Percentiles rank a stretch among this genome's conserved stretches.
Evolutionary conservation across 2,888 invertebrate genomes (phyloP).

Genomic region (Sialis lutaria): DNA sequence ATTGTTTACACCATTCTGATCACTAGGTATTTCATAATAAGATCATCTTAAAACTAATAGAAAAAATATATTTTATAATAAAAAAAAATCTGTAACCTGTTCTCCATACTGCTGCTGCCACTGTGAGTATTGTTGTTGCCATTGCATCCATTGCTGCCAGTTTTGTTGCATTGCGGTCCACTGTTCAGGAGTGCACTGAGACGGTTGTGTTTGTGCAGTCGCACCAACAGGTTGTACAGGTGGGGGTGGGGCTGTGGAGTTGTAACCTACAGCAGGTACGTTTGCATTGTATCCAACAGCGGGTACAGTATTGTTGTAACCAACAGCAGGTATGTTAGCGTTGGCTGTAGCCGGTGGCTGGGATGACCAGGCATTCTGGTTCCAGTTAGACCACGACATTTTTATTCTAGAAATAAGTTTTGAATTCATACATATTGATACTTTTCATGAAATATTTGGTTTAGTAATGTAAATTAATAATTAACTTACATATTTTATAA

Average conservation of each 20-base stretch:
- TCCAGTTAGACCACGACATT: not conserved
- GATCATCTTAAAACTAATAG: not conserved
- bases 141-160: conserved; percentile 58
- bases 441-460: too few species aligned
- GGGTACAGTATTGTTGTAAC: conserved; percentile 9
- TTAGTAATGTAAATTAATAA: too few species aligned
- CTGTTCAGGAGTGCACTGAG: conserved; percentile 42
- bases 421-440: too few species aligned
- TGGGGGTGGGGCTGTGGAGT: conserved; percentile 7
- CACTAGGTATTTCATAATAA: not conserved
- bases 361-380: not conserved
- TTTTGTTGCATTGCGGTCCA: conserved; percentile 53
- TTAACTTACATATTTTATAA: too few species aligned
- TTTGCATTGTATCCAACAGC: conserved; percentile 11
- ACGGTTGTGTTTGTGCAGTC: conserved; percentile 11
- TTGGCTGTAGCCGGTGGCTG: not conserved
- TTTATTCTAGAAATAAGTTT: too few species aligned
- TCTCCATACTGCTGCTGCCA: conserved; percentile 63
- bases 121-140: conserved; percentile 61
- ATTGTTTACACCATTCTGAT: not conserved
- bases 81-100: conserved; percentile 30
- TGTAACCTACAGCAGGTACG: too few species aligned
- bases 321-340: not conserved
- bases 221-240: conserved; percentile 9
- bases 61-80: not conserved